Conservation (phyloP, 2,113 vertebrate species). For the Montifringilla adamsi region DNA sequence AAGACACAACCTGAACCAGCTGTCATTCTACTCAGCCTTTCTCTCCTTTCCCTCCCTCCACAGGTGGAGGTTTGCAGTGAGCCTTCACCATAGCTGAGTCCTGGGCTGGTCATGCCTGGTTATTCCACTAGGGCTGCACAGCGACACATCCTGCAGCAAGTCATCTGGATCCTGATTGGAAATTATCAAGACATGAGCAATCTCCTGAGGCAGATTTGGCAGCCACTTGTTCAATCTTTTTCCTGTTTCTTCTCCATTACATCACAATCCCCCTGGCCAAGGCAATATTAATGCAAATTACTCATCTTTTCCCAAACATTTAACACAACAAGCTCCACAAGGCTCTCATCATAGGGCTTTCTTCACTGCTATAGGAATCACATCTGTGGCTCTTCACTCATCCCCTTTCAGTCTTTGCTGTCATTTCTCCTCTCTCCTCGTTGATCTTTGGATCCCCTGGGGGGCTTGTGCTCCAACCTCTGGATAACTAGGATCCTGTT, state of each 20-base stretch:
- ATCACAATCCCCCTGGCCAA: background rate
- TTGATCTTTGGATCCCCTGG: background rate
- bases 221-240: background rate
- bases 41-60: background rate
- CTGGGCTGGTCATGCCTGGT: fast-evolving
- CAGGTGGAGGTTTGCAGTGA: background rate
- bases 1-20: background rate
- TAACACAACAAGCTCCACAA: background rate
- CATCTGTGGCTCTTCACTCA: background rate
- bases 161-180: background rate
- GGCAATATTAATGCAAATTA: background rate
- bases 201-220: background rate
- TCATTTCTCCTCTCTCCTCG: background rate
- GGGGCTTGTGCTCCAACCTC: background rate
- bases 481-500: fast-evolving
- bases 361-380: background rate
- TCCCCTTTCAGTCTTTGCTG: background rate
- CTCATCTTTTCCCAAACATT: background rate
- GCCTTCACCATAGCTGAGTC: background rate
- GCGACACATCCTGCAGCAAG: fast-evolving
- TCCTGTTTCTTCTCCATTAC: background rate
- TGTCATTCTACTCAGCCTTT: background rate
- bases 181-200: background rate
- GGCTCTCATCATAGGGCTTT: background rate
- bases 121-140: background rate